These are phyloP conservation scores for Bedellia somnulentella DNA, from an alignment of 2,888 invertebrate species.

Conservation along the genomic window DNA sequence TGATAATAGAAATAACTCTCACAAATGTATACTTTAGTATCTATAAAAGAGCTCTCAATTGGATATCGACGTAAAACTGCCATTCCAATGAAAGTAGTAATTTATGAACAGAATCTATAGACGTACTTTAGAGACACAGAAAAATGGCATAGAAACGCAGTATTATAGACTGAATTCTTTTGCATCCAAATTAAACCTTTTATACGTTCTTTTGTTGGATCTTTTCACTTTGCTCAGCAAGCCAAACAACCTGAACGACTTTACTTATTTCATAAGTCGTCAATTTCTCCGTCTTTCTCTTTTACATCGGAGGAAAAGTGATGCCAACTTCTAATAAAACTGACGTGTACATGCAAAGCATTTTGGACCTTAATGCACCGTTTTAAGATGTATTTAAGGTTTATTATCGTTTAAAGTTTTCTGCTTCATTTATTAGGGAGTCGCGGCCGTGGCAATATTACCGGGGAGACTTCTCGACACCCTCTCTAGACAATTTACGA, in stretches of 20 bases:
- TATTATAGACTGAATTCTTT: too few relatives aligned
- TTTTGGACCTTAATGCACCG: slow-evolving; percentile 41
- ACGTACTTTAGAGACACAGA: too few relatives aligned
- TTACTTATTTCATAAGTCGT: slow-evolving; percentile 55
- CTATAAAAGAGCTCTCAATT: too few relatives aligned
- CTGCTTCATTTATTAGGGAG: slow-evolving; percentile 57
- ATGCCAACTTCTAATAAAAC: slow-evolving; percentile 20
- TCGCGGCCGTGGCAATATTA: slow-evolving; percentile 48
- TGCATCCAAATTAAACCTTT: too few relatives aligned
- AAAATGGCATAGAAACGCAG: too few relatives aligned
- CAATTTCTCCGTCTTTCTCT: slow-evolving; percentile 25
- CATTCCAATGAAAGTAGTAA: too few relatives aligned
- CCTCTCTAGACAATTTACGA: slow-evolving; percentile 54
- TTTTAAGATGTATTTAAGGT: slow-evolving; percentile 25
- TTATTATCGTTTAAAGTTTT: slow-evolving; percentile 32
- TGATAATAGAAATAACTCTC: too few relatives aligned
- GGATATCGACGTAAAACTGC: too few relatives aligned
- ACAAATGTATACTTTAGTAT: too few relatives aligned
- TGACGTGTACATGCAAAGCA: slow-evolving; percentile 17
- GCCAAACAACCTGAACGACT: too few relatives aligned
- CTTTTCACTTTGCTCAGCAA: slow-evolving; percentile 46
- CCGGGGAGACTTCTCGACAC: slow-evolving; percentile 28
- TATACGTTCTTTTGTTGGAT: too few relatives aligned
- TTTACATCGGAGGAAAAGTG: slow-evolving; percentile 15
- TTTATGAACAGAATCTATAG: too few relatives aligned